Evolutionary conservation across 1,140 invertebrate genomes (phyloP), one percentile per base, ranked within the genome.

Genomic region (Drosophila pseudoananassae): DNA sequence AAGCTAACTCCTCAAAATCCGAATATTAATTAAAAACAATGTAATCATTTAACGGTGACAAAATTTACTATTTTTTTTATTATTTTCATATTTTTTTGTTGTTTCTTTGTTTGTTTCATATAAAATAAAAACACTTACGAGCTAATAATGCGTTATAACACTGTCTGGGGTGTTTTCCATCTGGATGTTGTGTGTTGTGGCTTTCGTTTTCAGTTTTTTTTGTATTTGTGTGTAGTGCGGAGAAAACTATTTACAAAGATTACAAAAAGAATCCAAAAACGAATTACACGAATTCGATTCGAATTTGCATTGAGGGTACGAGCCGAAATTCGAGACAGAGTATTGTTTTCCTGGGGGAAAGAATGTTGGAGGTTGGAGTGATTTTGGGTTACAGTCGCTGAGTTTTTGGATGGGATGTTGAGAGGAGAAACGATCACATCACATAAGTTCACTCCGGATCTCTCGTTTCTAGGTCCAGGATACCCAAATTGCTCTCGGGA

Each of bases 31-130:
- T 69, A 12, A 66, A 64, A 66, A 76, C 25, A 50, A 40, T 8
- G n/a, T 2, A 6, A 29, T 49, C 6, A 51, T 85, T 90, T 91
- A 91, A 91, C 90, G 90, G 90, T 91, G 90, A 91, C 90, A 91
- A 91, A 91, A 91, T 91, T 91, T 91, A 87, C 90, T 91, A 91
- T 91, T 91, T 91, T 91, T 91, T 91, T 91, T 90, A 87, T 91
- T 89, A 60, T 91, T 91, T 91, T 91, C 84, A 84, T 76, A 82
- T 69, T 84, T 91, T 91, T 91, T 91, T 91, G 89, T 90, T 90
- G 83, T 90, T 90, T 90, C 83, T 91, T 91, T 91, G 90, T 91
- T 91, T 91, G 90, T 91, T 91, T 91, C 90, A 91, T 90, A 80
- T 88, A 90, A 90, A 90, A 91, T 91, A 91, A 91, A 90, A 91